Conservation (phyloP, 2,113 vertebrate genomes). For the Anarrhichthys ocellatus region DNA sequence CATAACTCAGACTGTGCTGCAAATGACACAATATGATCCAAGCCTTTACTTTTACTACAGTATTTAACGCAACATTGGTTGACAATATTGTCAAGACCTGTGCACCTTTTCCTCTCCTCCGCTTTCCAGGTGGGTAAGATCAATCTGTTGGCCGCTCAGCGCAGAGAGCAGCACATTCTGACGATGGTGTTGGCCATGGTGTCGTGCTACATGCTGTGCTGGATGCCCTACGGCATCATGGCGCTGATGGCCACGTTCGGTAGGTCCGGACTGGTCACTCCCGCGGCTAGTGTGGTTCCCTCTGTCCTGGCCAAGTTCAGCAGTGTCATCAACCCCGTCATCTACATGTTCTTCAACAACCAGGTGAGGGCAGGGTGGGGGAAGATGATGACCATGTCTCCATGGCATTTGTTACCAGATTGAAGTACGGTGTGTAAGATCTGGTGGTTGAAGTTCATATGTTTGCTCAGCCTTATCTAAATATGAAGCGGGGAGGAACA, state of each 20-base stretch:
- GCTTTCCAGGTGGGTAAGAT: constrained; percentile 82
- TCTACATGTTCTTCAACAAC: constrained; percentile 87
- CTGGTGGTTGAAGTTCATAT: neutral
- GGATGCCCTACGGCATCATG: constrained; percentile 85
- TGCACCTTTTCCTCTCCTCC: neutral
- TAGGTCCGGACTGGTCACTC: constrained; percentile 75
- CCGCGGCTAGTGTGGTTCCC: constrained; percentile 81
- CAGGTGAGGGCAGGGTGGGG: constrained; percentile 77
- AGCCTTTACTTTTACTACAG: neutral
- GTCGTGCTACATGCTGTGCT: constrained; percentile 86
- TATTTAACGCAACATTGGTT: no score
- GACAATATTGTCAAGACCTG: neutral
- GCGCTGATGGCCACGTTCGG: constrained; percentile 84
- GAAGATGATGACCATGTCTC: neutral
- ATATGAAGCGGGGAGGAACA: neutral
- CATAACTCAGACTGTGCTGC: neutral
- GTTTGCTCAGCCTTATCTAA: neutral
- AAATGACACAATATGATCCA: neutral
- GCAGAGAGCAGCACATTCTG: constrained; percentile 83
- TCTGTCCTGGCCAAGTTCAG: constrained; percentile 88
- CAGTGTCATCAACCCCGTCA: constrained; percentile 85
- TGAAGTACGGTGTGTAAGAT: neutral
- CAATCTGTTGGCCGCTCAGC: constrained; percentile 81
- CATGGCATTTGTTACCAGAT: neutral
- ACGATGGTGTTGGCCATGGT: constrained; percentile 85